Percentiles rank a stretch among this genome's conserved stretches.
phyloP scores from a whole-genome alignment of 2,797 vertebrate species.

The Sebastes miniatus region DNA sequence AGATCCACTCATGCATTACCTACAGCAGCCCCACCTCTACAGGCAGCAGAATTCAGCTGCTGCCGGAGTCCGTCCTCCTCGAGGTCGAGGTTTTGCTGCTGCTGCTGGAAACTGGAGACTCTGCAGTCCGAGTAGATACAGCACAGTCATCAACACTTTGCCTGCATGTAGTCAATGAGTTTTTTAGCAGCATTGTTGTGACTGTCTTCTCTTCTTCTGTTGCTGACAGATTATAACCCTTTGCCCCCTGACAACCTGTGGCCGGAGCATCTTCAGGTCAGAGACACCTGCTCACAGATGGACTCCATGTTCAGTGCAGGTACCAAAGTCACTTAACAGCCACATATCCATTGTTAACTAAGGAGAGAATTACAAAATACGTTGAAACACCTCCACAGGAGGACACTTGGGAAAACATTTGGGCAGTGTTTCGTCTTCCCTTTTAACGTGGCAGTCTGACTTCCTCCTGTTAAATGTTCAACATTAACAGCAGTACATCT shows the following conservation, averaged over 20 bases:
- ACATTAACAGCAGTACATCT: accelerated
- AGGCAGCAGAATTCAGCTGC: neutral
- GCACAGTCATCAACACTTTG: neutral
- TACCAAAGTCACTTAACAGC: neutral
- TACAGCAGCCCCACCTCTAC: neutral
- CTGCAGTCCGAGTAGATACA: neutral
- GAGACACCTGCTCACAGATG: neutral
- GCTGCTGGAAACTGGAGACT: neutral
- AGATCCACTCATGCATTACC: neutral
- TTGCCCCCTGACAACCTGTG: neutral
- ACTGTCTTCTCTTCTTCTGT: neutral
- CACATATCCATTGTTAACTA: no score
- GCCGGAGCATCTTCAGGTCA: neutral
- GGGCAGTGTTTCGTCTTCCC: no score
- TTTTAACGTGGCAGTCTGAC: no score
- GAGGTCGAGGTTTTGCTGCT: neutral
- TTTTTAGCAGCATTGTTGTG: neutral
- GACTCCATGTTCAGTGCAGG: neutral
- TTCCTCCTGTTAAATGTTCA: no score
- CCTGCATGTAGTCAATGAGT: neutral
- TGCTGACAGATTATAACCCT: neutral
- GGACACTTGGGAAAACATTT: no score
- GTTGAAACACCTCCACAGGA: no score
- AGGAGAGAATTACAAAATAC: no score
- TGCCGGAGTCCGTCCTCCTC: neutral